Evolutionary conservation across 2,888 invertebrate species (phyloP).

Genomic region (Stenolophus ochropezus): DNA sequence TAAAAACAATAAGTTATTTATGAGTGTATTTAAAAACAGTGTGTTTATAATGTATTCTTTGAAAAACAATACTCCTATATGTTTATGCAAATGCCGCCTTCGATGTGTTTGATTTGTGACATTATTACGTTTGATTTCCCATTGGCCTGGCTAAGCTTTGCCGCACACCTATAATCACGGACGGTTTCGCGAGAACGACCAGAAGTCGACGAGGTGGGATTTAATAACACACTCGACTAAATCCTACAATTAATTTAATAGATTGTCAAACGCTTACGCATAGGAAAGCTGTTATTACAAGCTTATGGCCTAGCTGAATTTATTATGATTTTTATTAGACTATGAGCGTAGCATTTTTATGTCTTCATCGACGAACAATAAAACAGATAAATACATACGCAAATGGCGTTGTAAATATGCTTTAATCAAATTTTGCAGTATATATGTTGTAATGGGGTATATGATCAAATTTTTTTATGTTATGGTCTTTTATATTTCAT

Average conservation of each 20-base stretch:
- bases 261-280: slow-evolving; percentile 52
- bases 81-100: background rate
- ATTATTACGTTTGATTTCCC: slow-evolving; percentile 50
- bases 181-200: slow-evolving; percentile 23
- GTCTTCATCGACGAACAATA: background rate
- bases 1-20: too few species aligned
- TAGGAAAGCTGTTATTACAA: slow-evolving; percentile 38
- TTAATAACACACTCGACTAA: slow-evolving; percentile 53
- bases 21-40: background rate
- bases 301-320: background rate
- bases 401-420: too few species aligned
- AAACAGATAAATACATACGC: background rate
- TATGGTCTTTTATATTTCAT: too few species aligned
- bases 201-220: slow-evolving; percentile 56
- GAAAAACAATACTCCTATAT: background rate
- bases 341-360: background rate
- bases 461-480: too few species aligned
- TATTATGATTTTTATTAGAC: background rate
- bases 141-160: background rate
- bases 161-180: slow-evolving; percentile 29
- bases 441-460: too few species aligned
- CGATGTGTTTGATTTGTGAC: slow-evolving; percentile 41
- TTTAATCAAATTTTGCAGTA: too few species aligned
- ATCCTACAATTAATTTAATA: slow-evolving; percentile 59
- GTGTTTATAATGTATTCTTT: background rate